A percentile compares a stretch with the other conserved stretches of the same genome.
phyloP scores from a whole-genome alignment of 2,888 invertebrate species.

The Trichogramma dendrolimi region DNA sequence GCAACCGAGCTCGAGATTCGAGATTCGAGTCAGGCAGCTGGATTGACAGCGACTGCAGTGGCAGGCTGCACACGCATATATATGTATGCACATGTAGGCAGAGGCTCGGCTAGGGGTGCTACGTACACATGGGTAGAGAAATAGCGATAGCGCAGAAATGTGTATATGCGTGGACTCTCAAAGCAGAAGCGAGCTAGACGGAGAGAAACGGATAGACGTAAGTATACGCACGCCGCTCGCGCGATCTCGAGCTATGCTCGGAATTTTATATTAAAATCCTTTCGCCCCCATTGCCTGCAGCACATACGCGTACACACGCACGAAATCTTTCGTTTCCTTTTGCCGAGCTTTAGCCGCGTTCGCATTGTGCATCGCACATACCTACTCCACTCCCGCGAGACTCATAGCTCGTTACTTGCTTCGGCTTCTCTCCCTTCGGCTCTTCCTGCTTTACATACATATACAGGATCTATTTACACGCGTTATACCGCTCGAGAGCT shows the following conservation, averaged over 20 bases:
- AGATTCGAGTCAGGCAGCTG: no score
- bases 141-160: not conserved
- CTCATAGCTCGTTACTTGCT: slow-evolving; percentile 8
- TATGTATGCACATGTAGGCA: not conserved
- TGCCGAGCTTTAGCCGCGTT: not conserved
- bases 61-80: no score
- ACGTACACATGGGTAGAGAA: not conserved
- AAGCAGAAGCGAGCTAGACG: no score
- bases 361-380: not conserved
- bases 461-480: not conserved
- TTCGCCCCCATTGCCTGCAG: slow-evolving; percentile 18
- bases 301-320: not conserved
- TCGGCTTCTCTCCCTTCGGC: slow-evolving; percentile 22
- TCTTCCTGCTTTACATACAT: slow-evolving; percentile 32
- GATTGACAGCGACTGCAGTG: no score
- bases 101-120: not conserved
- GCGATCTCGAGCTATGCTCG: slow-evolving; percentile 35
- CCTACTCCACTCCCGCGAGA: not conserved
- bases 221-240: not conserved
- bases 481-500: no score
- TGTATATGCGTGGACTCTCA: not conserved
- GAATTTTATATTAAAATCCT: slow-evolving; percentile 47
- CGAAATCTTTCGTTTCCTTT: not conserved
- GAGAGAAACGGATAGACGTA: not conserved
- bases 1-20: no score